A percentile compares a stretch with the other conserved stretches of the same genome.
phyloP scores from a whole-genome alignment of 2,797 vertebrate genomes.

The Aulostomus chinensis region DNA sequence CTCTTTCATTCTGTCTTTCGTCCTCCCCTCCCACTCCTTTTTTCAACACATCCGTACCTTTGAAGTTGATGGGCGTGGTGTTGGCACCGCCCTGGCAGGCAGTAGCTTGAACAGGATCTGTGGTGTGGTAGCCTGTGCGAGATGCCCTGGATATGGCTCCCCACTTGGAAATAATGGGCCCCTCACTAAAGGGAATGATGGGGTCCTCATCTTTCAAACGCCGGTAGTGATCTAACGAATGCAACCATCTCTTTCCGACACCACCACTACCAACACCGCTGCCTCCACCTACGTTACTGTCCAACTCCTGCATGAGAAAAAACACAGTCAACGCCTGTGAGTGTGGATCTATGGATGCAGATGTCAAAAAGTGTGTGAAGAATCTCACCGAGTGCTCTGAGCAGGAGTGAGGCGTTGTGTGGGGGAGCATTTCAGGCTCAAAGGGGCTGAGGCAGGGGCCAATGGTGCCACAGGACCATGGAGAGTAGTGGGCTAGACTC shows the following conservation, averaged over 20 bases:
- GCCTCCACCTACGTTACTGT: conserved; percentile 65
- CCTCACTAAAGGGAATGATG: conserved; percentile 96
- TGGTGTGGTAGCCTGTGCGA: conserved; percentile 93
- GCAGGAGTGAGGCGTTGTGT: conserved; percentile 82
- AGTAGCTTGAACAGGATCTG: conserved; percentile 93
- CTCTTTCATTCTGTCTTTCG: not conserved
- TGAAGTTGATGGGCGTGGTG: conserved; percentile 92
- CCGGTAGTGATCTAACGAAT: conserved; percentile 88
- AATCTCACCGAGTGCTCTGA: conserved; percentile 64
- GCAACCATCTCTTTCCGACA: conserved; percentile 85
- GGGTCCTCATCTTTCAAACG: conserved; percentile 94
- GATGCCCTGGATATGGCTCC: conserved; percentile 95
- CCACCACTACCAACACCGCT: conserved; percentile 48
- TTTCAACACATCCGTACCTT: conserved; percentile 77
- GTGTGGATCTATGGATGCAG: not conserved
- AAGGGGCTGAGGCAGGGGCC: conserved; percentile 89
- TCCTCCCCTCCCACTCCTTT: not conserved
- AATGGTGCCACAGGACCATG: conserved; percentile 94
- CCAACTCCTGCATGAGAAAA: conserved; percentile 74
- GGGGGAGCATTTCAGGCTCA: conserved; percentile 81
- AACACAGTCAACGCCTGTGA: not conserved
- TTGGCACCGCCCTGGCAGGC: conserved; percentile 90
- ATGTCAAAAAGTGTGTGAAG: not conserved
- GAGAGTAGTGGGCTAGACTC: conserved; percentile 90
- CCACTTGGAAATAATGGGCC: conserved; percentile 98